Evolutionary conservation across 2,113 vertebrate species (phyloP), one percentile per base, ranked within the genome.

Genomic region (Sinocyclocheilus grahami): DNA sequence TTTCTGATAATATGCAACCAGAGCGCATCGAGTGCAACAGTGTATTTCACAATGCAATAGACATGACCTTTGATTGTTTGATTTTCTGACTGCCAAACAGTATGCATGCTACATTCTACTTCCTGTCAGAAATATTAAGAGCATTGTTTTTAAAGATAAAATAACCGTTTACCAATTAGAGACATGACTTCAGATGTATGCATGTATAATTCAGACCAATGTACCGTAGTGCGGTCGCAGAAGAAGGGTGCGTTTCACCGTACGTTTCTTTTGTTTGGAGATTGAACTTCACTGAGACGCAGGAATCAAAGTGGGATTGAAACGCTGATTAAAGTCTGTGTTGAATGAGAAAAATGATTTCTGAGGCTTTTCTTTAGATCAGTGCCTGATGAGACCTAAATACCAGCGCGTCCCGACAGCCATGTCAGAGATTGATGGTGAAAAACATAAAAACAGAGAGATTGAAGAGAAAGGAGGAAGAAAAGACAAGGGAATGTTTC

Each of bases 331-430:
- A 63, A 80, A 80, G 58, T 46, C 58, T 79, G 33, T 63, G 78
- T 63, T 63, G 78, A 63, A 42, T 62, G 22, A n/a, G 22, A 7
- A 46, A 79, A 60, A 60, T 39, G 55, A 62, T 60, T 46, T 48
- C 2, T 48, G 46, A 48, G 46, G 46, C 46, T 48, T 48, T 48
- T 48, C 78, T 65, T 39, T 9, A 62, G 30, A 79, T 39, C 78
- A 39, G 78, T 6, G 55, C 13, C 20, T 81, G 58, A 65, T 27
- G n/a, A 81, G 58, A 81, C 72, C 72, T 62, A 81, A 81, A 81
- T 24, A 81, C 39, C 22, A 46, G 78, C 13, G 8, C 18, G 48
- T 79, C 77, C 30, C 33, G 77, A 79, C 55, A 79, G 30, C 51
- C 53, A 12, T 46, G 77, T 60, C 77, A 79, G n/a, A 60, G 77